Evolutionary conservation across 2,888 invertebrate species (phyloP).

Genomic region (Apodemia mormo): DNA sequence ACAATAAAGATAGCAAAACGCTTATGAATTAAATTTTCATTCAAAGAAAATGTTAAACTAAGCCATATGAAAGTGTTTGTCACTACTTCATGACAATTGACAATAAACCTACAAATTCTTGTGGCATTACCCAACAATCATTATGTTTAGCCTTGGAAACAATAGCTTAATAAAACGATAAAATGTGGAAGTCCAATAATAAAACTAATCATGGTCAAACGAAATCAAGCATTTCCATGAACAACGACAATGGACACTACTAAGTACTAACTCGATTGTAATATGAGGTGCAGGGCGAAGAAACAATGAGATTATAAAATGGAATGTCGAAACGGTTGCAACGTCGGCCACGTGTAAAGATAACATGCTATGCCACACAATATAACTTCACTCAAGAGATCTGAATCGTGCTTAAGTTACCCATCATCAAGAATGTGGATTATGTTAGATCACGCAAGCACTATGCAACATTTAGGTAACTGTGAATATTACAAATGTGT

Average conservation of each 20-base stretch:
- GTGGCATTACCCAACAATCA: neutral
- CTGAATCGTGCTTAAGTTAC: conserved; percentile 30
- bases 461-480: neutral
- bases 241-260: conserved; percentile 38
- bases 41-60: neutral
- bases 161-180: conserved; percentile 13
- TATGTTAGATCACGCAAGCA: neutral
- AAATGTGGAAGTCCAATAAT: conserved; percentile 21
- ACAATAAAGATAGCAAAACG: too few relatives aligned
- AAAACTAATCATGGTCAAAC: conserved; percentile 30
- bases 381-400: conserved; percentile 10
- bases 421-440: conserved; percentile 17
- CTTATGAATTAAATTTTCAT: too few relatives aligned
- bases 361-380: conserved; percentile 32
- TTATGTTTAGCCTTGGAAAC: neutral
- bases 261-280: conserved; percentile 35
- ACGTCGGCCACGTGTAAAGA: conserved; percentile 44
- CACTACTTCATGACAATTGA: neutral
- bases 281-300: conserved; percentile 33
- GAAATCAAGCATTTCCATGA: conserved; percentile 34
- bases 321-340: conserved; percentile 42
- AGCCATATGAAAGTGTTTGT: neutral
- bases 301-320: conserved; percentile 50
- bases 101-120: neutral
- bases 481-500: neutral